Conservation (phyloP, 2,797 vertebrate species). For the Chelidonichthys spinosus region DNA sequence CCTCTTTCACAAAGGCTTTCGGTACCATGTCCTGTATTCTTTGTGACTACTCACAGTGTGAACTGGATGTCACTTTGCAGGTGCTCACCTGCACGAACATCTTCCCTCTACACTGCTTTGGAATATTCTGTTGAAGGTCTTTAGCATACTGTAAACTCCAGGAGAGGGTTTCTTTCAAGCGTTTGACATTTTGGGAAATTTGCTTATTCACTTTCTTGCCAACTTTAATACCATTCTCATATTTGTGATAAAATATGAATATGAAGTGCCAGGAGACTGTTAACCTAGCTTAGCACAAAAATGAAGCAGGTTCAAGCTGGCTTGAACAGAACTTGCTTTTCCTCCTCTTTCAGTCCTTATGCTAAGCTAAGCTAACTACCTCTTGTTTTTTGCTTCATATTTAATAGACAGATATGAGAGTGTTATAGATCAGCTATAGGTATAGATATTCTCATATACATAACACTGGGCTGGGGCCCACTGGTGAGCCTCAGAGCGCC, state of each 20-base stretch:
- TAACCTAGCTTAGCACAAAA: constrained; percentile 6
- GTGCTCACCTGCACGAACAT: not conserved
- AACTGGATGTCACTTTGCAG: constrained; percentile 24
- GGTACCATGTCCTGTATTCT: constrained; percentile 20
- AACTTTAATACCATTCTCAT: not conserved
- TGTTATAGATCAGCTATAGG: not conserved
- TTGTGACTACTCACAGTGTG: constrained; percentile 15
- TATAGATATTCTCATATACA: too few relatives aligned
- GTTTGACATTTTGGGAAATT: not conserved
- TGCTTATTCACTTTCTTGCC: not conserved
- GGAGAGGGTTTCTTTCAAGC: not conserved
- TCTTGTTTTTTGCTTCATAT: not conserved
- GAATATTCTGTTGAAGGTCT: not conserved
- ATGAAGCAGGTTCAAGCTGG: not conserved
- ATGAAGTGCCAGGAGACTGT: not conserved
- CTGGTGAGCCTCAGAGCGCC: not conserved
- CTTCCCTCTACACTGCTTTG: not conserved
- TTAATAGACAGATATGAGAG: not conserved
- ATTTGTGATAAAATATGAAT: not conserved
- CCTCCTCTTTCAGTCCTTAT: not conserved
- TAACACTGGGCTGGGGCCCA: not conserved
- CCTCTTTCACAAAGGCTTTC: constrained; percentile 37
- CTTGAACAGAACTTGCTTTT: not conserved
- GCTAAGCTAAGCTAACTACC: not conserved
- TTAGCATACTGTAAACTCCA: not conserved